These are phyloP conservation scores for Nomada fucata DNA, from an alignment of 2,888 invertebrate species.

Conservation along the genomic window DNA sequence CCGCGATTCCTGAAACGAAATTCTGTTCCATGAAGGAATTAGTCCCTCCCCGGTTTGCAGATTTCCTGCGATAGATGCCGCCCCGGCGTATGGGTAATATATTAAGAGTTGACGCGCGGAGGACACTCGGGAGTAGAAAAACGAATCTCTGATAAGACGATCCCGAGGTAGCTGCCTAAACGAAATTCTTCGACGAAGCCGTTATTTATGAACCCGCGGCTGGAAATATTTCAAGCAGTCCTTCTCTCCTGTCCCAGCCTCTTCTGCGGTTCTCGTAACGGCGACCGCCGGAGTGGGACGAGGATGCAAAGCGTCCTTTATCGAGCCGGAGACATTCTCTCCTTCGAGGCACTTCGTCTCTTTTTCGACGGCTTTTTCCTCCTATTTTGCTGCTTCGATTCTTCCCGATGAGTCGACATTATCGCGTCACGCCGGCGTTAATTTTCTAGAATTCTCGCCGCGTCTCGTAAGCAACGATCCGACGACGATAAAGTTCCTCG, in stretches of 20 bases:
- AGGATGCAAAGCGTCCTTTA: slow-evolving; percentile 54
- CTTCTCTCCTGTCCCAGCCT: neutral
- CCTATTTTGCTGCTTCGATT: slow-evolving; percentile 10
- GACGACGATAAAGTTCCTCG: neutral
- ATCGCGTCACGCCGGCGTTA: slow-evolving; percentile 29
- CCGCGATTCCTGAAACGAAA: neutral
- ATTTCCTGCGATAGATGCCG: no score
- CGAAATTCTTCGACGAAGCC: slow-evolving; percentile 49
- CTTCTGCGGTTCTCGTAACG: neutral
- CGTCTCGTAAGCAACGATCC: neutral
- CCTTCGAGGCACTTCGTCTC: slow-evolving; percentile 32
- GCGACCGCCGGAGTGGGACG: slow-evolving; percentile 10
- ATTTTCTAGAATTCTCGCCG: slow-evolving; percentile 29
- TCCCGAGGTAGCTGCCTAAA: slow-evolving; percentile 18
- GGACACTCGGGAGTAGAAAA: neutral
- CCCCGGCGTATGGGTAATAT: neutral
- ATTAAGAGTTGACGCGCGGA: neutral
- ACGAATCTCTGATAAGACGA: slow-evolving; percentile 18
- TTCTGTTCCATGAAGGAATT: neutral
- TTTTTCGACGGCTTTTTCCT: neutral
- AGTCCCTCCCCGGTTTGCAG: neutral
- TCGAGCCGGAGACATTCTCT: slow-evolving; percentile 54
- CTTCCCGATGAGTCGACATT: slow-evolving; percentile 40
- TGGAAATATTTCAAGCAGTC: slow-evolving; percentile 49
- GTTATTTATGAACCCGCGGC: slow-evolving; percentile 53